These are phyloP conservation scores for Ctenomys sociabilis DNA, from an alignment of 2,113 vertebrate genomes.

Conservation along the genomic window DNA sequence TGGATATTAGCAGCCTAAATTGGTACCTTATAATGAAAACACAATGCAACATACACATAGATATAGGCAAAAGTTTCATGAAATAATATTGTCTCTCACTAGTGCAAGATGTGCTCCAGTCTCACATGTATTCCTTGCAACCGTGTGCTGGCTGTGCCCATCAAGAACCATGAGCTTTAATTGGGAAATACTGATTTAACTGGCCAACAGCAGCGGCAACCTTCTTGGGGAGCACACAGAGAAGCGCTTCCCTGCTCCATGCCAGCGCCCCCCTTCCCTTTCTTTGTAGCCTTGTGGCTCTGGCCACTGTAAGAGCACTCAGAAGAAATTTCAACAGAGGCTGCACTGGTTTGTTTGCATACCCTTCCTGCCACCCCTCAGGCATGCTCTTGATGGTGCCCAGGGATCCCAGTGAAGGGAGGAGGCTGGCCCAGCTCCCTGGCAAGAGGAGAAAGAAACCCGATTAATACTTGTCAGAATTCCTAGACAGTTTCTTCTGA, in stretches of 20 bases:
- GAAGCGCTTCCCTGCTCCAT: neutral
- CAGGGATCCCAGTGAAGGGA: neutral
- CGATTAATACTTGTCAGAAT: neutral
- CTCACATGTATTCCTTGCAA: neutral
- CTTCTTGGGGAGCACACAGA: too few species aligned
- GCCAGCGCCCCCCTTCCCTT: neutral
- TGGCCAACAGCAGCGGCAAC: too few species aligned
- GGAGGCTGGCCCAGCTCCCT: neutral
- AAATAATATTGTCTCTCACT: neutral
- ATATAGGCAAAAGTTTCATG: neutral
- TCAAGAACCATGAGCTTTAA: neutral
- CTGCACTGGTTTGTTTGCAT: neutral
- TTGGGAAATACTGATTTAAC: neutral
- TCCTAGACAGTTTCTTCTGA: slow-evolving; percentile 24
- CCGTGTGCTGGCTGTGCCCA: neutral
- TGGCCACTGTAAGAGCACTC: neutral
- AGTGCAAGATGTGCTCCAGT: neutral
- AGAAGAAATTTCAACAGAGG: neutral
- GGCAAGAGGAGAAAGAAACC: neutral
- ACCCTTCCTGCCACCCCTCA: neutral
- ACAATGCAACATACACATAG: neutral
- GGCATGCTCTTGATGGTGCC: neutral
- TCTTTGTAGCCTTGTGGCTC: neutral
- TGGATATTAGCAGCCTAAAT: neutral
- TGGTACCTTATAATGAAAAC: slow-evolving; percentile 23